A percentile compares a stretch with the other conserved stretches of the same genome.
Conservation (phyloP, 1,140 invertebrate species). For the Pseudachorutes palmiensis region DNA sequence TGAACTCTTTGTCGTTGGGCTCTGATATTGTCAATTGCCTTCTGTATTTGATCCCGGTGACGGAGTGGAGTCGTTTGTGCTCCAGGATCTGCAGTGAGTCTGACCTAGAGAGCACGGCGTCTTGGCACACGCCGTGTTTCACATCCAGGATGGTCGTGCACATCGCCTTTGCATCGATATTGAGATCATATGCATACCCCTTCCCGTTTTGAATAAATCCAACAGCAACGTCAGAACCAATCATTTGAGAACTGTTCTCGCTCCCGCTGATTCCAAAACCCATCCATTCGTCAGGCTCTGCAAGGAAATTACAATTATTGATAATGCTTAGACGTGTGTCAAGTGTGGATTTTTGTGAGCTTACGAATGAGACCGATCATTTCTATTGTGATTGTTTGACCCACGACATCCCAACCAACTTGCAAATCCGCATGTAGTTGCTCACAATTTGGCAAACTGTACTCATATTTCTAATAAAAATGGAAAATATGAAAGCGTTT, state of each 20-base stretch:
- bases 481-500: no score
- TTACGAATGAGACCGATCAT: constrained; percentile 66
- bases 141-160: constrained; percentile 75
- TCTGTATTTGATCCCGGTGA: constrained; percentile 32
- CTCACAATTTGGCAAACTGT: constrained; percentile 68
- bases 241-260: constrained; percentile 61
- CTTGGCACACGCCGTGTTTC: constrained; percentile 73
- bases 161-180: constrained; percentile 73
- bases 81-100: constrained; percentile 33
- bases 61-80: constrained; percentile 19
- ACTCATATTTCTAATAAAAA: constrained; percentile 41
- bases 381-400: constrained; percentile 77
- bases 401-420: constrained; percentile 81
- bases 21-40: constrained; percentile 31
- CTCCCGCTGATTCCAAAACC: constrained; percentile 77
- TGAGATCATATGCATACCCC: constrained; percentile 52
- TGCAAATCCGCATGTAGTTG: constrained; percentile 68
- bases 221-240: constrained; percentile 73
- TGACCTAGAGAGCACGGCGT: constrained; percentile 56
- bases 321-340: no score
- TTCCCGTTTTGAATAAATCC: constrained; percentile 51
- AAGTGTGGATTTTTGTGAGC: constrained; percentile 27
- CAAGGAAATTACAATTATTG: constrained; percentile 38
- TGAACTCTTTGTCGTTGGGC: constrained; percentile 31
- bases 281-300: constrained; percentile 70